Conservation (phyloP, 2,113 vertebrate genomes). For the Rhynchopsitta pachyrhyncha region DNA sequence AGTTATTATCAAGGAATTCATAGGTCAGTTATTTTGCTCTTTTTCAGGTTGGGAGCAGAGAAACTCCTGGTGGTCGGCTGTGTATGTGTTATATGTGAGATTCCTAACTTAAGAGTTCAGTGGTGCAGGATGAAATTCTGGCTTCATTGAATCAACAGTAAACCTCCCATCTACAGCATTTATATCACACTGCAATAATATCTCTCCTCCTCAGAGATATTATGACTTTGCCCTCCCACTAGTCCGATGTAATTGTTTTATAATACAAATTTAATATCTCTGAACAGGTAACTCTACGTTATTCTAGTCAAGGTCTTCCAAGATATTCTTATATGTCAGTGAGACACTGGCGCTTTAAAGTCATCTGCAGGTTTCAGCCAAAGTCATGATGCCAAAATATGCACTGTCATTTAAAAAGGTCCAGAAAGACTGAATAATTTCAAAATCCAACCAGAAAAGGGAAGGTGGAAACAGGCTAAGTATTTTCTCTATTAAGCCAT, state of each 20-base stretch:
- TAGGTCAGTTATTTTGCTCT: background rate
- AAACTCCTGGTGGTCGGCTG: background rate
- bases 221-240: background rate
- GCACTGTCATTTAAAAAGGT: background rate
- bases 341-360: background rate
- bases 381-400: background rate
- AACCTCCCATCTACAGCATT: background rate
- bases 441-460: background rate
- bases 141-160: background rate
- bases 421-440: background rate
- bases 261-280: background rate
- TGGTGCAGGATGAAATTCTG: background rate
- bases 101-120: background rate
- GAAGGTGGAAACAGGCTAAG: background rate
- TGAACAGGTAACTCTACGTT: background rate
- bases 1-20: background rate
- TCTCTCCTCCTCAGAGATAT: background rate
- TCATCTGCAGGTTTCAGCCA: background rate
- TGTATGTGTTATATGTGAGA: background rate
- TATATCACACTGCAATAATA: background rate
- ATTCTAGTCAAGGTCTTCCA: background rate
- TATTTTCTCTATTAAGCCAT: background rate
- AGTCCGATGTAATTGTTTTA: background rate
- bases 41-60: background rate
- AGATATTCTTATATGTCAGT: background rate